Conservation (phyloP, 2,888 invertebrate genomes). For the Drosophila engyochracea region DNA sequence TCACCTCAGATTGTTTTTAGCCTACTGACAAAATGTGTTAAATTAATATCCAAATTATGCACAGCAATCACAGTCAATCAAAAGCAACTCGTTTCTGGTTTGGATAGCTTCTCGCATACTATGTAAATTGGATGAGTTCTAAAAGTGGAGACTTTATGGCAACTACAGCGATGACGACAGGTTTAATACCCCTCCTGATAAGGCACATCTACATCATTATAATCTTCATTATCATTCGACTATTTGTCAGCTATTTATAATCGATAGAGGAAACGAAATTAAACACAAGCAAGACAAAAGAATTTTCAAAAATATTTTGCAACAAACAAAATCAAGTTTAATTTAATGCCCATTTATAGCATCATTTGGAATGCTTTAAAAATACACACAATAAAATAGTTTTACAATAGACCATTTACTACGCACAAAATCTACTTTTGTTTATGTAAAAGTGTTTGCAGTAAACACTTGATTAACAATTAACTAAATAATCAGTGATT, state of each 20-base stretch:
- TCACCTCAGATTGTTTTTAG: background rate
- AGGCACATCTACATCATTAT: slow-evolving; percentile 5
- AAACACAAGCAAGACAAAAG: background rate
- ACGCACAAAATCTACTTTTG: background rate
- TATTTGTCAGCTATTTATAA: slow-evolving; percentile 3
- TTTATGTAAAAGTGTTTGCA: background rate
- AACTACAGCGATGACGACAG: background rate
- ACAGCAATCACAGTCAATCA: background rate
- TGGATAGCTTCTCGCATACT: background rate
- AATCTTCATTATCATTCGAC: slow-evolving; percentile 1
- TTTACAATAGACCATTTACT: background rate
- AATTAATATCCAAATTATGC: background rate
- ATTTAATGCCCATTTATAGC: background rate
- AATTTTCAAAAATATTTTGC: background rate
- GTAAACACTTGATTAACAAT: background rate
- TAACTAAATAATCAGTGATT: background rate
- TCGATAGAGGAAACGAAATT: background rate
- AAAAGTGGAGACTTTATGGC: slow-evolving; percentile 5
- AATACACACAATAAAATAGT: background rate
- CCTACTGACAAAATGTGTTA: background rate
- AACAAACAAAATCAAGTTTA: background rate
- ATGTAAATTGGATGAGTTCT: slow-evolving; percentile 1
- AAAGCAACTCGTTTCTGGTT: slow-evolving; percentile 27
- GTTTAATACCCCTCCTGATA: background rate
- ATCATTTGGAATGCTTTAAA: background rate